Conservation (phyloP, 2,113 vertebrate species). For the Hippocampus barbouri region DNA sequence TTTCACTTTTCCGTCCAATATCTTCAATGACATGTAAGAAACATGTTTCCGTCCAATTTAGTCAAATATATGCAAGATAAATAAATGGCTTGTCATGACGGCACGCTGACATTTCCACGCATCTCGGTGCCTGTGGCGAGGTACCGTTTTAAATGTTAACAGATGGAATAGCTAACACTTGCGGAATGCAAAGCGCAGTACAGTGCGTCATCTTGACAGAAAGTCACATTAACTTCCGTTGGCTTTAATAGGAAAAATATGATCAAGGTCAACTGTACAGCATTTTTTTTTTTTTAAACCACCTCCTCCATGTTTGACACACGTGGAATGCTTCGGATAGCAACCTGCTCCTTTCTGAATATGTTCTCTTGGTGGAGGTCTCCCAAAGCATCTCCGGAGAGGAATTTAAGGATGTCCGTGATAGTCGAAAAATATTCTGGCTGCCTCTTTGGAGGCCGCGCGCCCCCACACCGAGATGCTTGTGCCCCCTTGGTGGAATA, state of each 20-base stretch:
- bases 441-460: no score
- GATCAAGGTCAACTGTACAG: not conserved
- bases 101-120: conserved; percentile 58
- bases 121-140: conserved; percentile 38
- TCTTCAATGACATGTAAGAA: conserved; percentile 26
- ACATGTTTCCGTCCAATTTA: conserved; percentile 39
- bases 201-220: conserved; percentile 33
- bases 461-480: no score
- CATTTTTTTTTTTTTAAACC: not conserved
- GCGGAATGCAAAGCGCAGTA: conserved; percentile 30
- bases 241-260: not conserved
- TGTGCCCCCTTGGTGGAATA: no score
- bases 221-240: conserved; percentile 3
- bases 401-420: no score
- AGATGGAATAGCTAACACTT: conserved; percentile 28
- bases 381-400: no score
- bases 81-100: conserved; percentile 51
- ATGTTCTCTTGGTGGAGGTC: not conserved
- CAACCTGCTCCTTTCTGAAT: not conserved
- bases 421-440: no score
- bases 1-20: conserved; percentile 33
- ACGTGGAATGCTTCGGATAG: not conserved
- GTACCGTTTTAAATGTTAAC: conserved; percentile 61
- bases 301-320: not conserved
- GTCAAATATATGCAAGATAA: conserved; percentile 21